Percentiles rank a stretch among this genome's conserved stretches.
Conservation (phyloP, 2,797 vertebrate species). For the Acanthurus leucopareius region DNA sequence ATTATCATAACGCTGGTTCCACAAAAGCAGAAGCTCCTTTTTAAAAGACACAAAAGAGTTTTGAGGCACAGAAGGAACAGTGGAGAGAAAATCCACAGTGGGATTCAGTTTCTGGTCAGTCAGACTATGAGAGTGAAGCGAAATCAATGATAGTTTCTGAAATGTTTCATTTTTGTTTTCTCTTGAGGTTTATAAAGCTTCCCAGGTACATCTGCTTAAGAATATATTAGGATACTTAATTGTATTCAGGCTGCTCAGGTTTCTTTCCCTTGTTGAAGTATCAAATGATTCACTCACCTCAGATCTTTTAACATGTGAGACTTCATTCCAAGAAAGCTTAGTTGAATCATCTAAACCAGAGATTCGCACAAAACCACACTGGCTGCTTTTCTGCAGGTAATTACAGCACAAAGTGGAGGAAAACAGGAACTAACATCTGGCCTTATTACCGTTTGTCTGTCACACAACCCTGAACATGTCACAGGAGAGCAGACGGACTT, state of each 20-base stretch:
- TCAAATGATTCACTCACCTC: slow-evolving; percentile 4
- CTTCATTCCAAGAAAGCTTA: neutral
- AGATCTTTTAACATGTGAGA: neutral
- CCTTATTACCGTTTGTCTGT: neutral
- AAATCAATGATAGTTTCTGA: slow-evolving; percentile 8
- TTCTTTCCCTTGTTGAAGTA: neutral
- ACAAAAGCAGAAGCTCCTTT: slow-evolving; percentile 11
- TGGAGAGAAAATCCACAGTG: neutral
- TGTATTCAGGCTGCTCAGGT: neutral
- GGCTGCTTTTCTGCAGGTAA: neutral
- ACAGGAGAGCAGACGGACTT: neutral
- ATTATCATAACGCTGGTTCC: neutral
- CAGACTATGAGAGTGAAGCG: neutral
- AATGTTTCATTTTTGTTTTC: slow-evolving; percentile 1
- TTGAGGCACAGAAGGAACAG: neutral
- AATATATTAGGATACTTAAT: neutral
- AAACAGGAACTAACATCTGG: neutral
- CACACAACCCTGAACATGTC: neutral
- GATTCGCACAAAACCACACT: neutral
- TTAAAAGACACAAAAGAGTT: slow-evolving; percentile 14
- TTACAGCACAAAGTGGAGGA: neutral
- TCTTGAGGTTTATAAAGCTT: neutral
- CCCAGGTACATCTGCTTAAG: neutral
- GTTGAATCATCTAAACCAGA: neutral
- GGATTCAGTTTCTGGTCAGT: slow-evolving; percentile 5